These are phyloP conservation scores for Balearica regulorum DNA, from an alignment of 2,797 vertebrate genomes.

Conservation along the genomic window DNA sequence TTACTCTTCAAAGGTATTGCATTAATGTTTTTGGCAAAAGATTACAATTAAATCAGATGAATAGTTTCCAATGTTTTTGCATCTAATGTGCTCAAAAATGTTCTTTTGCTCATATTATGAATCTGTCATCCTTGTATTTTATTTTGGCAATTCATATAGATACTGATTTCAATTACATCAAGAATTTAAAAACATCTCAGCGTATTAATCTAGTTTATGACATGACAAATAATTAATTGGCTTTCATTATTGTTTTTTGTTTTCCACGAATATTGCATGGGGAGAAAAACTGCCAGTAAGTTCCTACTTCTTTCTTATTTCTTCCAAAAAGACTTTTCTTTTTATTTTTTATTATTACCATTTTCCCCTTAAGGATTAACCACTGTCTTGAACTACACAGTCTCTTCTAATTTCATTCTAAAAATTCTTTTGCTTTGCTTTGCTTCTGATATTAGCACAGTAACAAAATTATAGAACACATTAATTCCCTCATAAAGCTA, in stretches of 20 bases:
- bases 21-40: conserved; percentile 71
- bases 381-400: not conserved
- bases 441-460: not conserved
- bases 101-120: conserved; percentile 55
- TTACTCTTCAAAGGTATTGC: conserved; percentile 77
- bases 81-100: conserved; percentile 61
- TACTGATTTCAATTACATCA: conserved; percentile 65
- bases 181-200: conserved; percentile 60
- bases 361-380: not conserved
- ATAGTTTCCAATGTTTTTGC: conserved; percentile 70
- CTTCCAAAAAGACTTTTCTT: not conserved
- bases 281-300: not conserved
- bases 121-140: conserved; percentile 49
- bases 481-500: not conserved
- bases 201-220: conserved; percentile 38
- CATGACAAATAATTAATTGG: conserved; percentile 49
- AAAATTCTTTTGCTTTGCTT: not conserved
- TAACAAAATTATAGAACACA: not conserved
- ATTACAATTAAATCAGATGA: conserved; percentile 76
- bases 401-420: not conserved
- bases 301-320: not conserved
- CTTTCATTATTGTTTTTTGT: conserved; percentile 28
- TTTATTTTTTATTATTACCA: not conserved
- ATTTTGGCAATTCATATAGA: conserved; percentile 56
- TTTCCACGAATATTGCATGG: not conserved